Evolutionary conservation across 35 echinoderm and acorn worm species (phyloP), one percentile per base, ranked within the genome.

Genomic region (Nesometra sesokonis): DNA sequence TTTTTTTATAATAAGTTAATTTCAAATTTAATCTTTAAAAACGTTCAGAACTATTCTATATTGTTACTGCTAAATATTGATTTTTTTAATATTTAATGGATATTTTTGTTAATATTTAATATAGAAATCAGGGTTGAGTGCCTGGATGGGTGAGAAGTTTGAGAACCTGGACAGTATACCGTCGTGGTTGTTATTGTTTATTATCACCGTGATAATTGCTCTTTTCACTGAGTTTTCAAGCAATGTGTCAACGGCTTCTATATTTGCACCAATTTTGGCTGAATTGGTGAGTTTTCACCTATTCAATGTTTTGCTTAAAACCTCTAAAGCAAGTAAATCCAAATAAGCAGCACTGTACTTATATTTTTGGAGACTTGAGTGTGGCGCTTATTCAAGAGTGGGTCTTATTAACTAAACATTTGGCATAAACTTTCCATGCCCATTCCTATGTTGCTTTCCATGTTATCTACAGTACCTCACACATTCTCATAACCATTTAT

Each of bases 161-260:
- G 78, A 21, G 23, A 90, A 82, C 19, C 82, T 99, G 30, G 80
- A 77, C 11, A 76, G 81, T 5, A 90, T 99, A 30, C 96, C 96
- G 17, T 23, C 92, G 5, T 93, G 91, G 86, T 17, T 88, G 5
- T 33, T 99, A 3, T 85, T 99, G 11, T 30, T 94, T 0, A 85
- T 94, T 30, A 88, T 93, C 23, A 99, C 96, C 5, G 77, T 99
- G 38, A 76, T 94, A 17, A 90, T 99, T 32, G 94, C 93, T 40
- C 37, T 99, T 32, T 93, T 99, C 78, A 99, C 96, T 0, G 96
- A 99, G 77, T 89, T 99, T 46, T 94, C 92, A 78, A 99, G 96
- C 35, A 99, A 99, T 77, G 90, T 92, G 43, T 93, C 96, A 40
- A 99, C 96, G 57, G 93, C 93, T 80, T 91, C 96, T 34, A 93